A percentile compares a stretch with the other conserved stretches of the same genome.
phyloP scores from a whole-genome alignment of 1,140 invertebrate species.

The Megalonaias nervosa region DNA sequence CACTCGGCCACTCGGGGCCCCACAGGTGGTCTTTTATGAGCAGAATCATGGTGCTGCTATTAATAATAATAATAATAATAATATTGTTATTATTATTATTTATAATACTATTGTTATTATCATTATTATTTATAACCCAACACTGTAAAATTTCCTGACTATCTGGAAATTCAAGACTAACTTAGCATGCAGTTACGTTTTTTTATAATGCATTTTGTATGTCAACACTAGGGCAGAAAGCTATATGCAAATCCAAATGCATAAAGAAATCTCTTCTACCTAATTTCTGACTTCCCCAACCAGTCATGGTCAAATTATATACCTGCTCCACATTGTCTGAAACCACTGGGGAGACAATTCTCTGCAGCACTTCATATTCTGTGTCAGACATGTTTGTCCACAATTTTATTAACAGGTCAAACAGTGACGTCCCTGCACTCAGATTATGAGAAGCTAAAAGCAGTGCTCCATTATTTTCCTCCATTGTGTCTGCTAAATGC shows the following conservation, averaged over 20 bases:
- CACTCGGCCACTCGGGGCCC: no score
- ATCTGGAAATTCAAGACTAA: not conserved
- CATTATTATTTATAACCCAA: not conserved
- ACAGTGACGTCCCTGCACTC: constrained; percentile 67
- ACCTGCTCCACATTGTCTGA: constrained; percentile 68
- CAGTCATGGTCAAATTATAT: not conserved
- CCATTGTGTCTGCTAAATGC: constrained; percentile 65
- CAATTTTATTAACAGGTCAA: constrained; percentile 68
- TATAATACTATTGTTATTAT: no score
- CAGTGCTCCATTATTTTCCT: constrained; percentile 65
- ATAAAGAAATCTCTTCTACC: not conserved
- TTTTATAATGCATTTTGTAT: not conserved
- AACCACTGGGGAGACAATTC: constrained; percentile 66
- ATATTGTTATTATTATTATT: no score
- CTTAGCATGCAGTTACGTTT: not conserved
- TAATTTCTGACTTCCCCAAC: not conserved
- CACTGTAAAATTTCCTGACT: not conserved
- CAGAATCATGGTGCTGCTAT: no score
- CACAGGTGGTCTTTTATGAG: no score
- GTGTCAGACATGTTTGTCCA: constrained; percentile 66
- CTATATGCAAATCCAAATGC: not conserved
- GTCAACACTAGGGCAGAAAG: not conserved
- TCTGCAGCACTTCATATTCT: constrained; percentile 65
- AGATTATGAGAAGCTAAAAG: constrained; percentile 64
- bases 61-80: no score